These are phyloP conservation scores for Promerops cafer DNA, from an alignment of 2,113 vertebrate genomes.

Conservation along the genomic window DNA sequence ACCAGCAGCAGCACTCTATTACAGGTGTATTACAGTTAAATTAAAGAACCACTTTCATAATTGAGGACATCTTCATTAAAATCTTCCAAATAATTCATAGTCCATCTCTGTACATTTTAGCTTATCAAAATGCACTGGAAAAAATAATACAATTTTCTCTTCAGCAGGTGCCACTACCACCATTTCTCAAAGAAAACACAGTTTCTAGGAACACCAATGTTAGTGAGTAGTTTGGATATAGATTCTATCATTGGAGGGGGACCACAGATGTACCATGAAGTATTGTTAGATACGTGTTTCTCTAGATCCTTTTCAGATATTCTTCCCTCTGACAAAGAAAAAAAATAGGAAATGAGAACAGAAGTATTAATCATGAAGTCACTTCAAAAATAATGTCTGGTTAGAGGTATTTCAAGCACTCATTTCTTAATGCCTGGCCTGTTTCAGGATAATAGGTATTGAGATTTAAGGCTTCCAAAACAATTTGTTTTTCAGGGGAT, in stretches of 20 bases:
- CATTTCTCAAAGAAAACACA: constrained; percentile 92
- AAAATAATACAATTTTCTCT: not conserved
- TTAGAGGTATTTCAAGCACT: not conserved
- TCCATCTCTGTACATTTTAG: not conserved
- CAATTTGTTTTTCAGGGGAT: not conserved
- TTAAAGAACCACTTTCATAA: not conserved
- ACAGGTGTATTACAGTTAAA: not conserved
- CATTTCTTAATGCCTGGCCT: not conserved
- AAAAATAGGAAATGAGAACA: not conserved
- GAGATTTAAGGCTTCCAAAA: not conserved
- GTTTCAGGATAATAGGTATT: not conserved
- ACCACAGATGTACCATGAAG: constrained; percentile 92
- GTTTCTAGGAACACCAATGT: constrained; percentile 74
- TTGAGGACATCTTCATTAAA: not conserved
- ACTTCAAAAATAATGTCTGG: not conserved
- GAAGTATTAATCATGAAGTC: not conserved
- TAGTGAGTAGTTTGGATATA: constrained; percentile 77
- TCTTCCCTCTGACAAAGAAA: constrained; percentile 79
- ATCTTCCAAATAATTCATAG: not conserved
- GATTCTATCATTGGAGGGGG: constrained; percentile 94
- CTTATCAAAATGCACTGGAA: not conserved
- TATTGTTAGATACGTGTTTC: constrained; percentile 74
- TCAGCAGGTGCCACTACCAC: constrained; percentile 78
- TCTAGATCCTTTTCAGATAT: constrained; percentile 79
- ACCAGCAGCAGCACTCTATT: not conserved